phyloP scores from a whole-genome alignment of 2,113 vertebrate species.

The Myiagra hebetior region DNA sequence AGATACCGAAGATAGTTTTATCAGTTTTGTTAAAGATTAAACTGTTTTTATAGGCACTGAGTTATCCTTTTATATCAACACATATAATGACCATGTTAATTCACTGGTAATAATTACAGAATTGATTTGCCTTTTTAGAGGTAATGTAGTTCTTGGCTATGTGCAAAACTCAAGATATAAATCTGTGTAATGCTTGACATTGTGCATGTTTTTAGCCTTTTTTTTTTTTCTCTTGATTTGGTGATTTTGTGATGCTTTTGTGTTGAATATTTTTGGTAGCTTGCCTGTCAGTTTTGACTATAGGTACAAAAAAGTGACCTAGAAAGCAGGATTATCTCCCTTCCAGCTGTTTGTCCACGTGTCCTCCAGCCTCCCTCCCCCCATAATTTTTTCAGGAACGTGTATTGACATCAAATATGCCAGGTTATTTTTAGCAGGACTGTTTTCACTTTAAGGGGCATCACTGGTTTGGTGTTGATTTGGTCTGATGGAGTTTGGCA shows the following conservation, averaged over 20 bases:
- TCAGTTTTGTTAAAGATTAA: not conserved
- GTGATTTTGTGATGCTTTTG: not conserved
- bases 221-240: not conserved
- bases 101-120: not conserved
- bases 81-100: not conserved
- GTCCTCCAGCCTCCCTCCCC: fast-evolving
- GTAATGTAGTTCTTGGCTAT: not conserved
- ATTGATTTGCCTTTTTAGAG: not conserved
- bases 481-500: not conserved
- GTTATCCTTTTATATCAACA: not conserved
- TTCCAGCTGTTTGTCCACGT: not conserved
- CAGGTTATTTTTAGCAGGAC: not conserved
- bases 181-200: not conserved
- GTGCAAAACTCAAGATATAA: not conserved
- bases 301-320: not conserved
- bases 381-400: not conserved
- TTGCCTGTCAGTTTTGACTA: not conserved
- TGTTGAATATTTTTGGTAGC: not conserved
- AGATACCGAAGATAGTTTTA: not conserved
- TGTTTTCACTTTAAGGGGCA: not conserved
- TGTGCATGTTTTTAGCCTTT: not conserved
- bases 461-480: not conserved
- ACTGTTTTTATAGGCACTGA: not conserved
- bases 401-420: not conserved
- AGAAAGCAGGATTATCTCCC: not conserved